Base-by-base conservation (phyloP, 2,797 vertebrate genomes). In the Sebastes miniatus region DNA sequence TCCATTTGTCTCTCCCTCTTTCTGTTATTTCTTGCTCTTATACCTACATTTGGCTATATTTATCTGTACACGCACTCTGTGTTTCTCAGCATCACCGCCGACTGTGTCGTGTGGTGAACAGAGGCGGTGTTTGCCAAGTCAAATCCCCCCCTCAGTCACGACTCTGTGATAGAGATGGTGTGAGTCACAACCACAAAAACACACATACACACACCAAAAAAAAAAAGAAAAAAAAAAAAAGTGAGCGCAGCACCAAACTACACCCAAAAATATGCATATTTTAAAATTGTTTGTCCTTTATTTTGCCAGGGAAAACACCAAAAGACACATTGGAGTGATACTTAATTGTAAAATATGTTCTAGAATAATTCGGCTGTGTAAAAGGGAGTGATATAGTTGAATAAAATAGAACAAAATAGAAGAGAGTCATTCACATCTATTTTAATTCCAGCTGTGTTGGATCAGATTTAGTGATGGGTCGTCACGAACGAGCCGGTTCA, bases 81-180 rank as follows among this genome's bases (percentile, higher is more conserved):
- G 43, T 56, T 8, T 52, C 64, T 56, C 58, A 56, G 24, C 58
- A 62, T 70, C 54, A 6, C 65, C 50, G 62, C 56, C 2, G 31
- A 32, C 29, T 79, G 69, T 63, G 64, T 18, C 54, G 65, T 56
- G 68, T 66, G 61, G 74, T 66, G 75, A 32, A 76, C 62, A 79
- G 76, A 80, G 32, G 39, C 81, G 69, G 73, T 57, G 58, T 83
- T 77, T 78, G 68, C 72, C 74, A 70, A 87, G 54, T 84, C 82
- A 69, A 39, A 77, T 22, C 61, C 71, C 62, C 71, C 62, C 75
- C 72, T 73, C 74, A 91, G 91, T 93, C 92, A 93, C 91, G 92
- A 92, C 90, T 91, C 89, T 82, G 81, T 68, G 79, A 81, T 68
- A 61, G 59, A 89, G 56, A 76, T 47, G 67, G 31, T 76, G 69